A percentile compares a stretch with the other conserved stretches of the same genome.
Conservation (phyloP, 2,113 vertebrate genomes). For the Nothobranchius furzeri region DNA sequence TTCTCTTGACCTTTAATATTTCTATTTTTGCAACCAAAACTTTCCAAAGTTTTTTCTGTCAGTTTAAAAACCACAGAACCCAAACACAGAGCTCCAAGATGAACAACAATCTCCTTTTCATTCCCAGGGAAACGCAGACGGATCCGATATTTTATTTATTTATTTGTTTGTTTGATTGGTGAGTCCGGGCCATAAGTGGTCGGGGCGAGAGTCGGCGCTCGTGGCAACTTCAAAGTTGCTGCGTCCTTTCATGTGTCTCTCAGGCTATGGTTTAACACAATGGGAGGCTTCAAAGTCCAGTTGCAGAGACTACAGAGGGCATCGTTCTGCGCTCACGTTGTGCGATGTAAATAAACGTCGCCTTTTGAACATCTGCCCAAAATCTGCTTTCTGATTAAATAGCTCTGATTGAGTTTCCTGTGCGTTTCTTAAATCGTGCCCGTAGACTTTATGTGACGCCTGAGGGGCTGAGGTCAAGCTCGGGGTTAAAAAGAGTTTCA, state of each 20-base stretch:
- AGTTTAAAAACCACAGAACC: slow-evolving; percentile 36
- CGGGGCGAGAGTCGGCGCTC: slow-evolving; percentile 37
- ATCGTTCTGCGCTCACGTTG: slow-evolving; percentile 45
- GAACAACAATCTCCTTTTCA: slow-evolving; percentile 51
- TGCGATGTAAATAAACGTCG: slow-evolving; percentile 48
- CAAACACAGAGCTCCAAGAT: slow-evolving; percentile 5
- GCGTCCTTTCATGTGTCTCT: slow-evolving; percentile 72
- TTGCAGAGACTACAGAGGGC: slow-evolving; percentile 71
- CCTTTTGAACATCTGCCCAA: slow-evolving; percentile 67
- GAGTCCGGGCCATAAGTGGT: slow-evolving; percentile 34
- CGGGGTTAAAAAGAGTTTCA: slow-evolving; percentile 9
- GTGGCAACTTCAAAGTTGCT: slow-evolving; percentile 74
- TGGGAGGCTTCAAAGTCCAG: slow-evolving; percentile 72
- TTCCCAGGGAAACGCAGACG: slow-evolving; percentile 44
- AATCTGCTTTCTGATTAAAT: slow-evolving; percentile 29
- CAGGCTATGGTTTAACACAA: slow-evolving; percentile 58
- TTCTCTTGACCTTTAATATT: slow-evolving; percentile 21
- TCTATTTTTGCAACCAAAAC: slow-evolving; percentile 37
- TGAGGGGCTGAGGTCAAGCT: not conserved
- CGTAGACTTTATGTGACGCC: not conserved
- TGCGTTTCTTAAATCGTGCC: slow-evolving; percentile 2
- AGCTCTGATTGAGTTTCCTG: slow-evolving; percentile 9
- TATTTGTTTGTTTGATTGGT: slow-evolving; percentile 49
- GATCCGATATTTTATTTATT: slow-evolving; percentile 47
- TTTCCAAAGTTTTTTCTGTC: slow-evolving; percentile 37